A percentile compares a stretch with the other conserved stretches of the same genome.
Conservation (phyloP, 64 coral and sea anemone species). For the Montipora capricornis region DNA sequence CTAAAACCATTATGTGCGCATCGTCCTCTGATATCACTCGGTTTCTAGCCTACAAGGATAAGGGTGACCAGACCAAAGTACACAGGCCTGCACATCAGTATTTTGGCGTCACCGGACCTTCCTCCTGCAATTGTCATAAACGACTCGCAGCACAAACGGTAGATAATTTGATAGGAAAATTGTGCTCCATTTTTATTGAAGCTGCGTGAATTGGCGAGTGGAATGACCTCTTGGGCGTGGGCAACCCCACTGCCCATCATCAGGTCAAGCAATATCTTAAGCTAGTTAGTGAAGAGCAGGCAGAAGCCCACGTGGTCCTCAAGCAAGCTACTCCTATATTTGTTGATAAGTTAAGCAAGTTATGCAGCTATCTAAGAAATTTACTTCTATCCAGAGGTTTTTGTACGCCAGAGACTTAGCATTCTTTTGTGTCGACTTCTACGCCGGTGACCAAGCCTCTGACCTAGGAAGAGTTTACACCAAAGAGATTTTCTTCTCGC, state of each 20-base stretch:
- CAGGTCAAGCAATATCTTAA: conserved; percentile 17
- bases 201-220: neutral
- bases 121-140: conserved; percentile 10
- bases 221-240: neutral
- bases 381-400: neutral
- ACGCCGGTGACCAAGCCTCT: conserved; percentile 21
- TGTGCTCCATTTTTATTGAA: conserved; percentile 38
- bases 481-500: conserved; percentile 27
- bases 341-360: conserved; percentile 36
- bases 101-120: neutral
- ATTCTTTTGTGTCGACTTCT: conserved; percentile 69
- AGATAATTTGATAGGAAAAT: conserved; percentile 46
- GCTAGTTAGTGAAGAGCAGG: conserved; percentile 44
- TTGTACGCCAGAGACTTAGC: conserved; percentile 44
- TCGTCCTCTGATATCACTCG: neutral
- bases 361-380: neutral
- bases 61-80: conserved; percentile 9
- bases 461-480: conserved; percentile 46
- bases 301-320: conserved; percentile 7
- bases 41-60: conserved; percentile 58
- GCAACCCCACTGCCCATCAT: conserved; percentile 34
- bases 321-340: conserved; percentile 64
- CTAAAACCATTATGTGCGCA: conserved; percentile 1
- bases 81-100: neutral
- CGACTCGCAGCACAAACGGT: conserved; percentile 37